Evolutionary conservation across 2,113 vertebrate genomes (phyloP).

Genomic region (Labeo catla): DNA sequence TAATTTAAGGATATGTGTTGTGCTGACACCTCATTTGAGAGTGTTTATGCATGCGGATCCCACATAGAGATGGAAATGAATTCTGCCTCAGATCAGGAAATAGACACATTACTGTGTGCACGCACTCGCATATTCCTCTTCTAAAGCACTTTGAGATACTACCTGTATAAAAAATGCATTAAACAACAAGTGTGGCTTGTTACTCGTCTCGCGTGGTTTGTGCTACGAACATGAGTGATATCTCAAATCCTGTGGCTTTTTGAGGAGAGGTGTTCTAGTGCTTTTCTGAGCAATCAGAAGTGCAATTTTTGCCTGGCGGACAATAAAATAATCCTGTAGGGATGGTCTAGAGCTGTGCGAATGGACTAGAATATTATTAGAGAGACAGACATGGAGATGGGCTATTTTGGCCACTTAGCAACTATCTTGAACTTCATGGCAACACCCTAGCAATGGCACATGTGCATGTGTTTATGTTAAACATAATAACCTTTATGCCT

Average conservation of each 20-base stretch:
- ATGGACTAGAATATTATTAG: neutral
- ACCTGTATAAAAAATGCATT: neutral
- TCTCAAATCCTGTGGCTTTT: neutral
- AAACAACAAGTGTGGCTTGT: neutral
- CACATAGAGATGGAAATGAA: constrained; percentile 73
- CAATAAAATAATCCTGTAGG: neutral
- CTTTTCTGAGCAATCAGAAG: neutral
- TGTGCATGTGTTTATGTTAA: neutral
- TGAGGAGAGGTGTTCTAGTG: neutral
- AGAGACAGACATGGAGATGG: neutral
- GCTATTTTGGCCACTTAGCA: neutral
- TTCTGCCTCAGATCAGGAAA: constrained; percentile 66
- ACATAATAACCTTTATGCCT: neutral
- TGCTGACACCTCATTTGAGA: constrained; percentile 67
- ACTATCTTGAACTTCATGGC: neutral
- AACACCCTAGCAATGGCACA: neutral
- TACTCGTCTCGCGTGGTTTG: neutral
- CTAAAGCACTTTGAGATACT: neutral
- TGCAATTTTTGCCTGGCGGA: neutral
- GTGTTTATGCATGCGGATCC: constrained; percentile 67
- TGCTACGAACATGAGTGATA: neutral
- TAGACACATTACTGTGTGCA: neutral
- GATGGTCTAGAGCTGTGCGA: neutral
- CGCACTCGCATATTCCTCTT: constrained; percentile 20
- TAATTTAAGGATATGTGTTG: constrained; percentile 62